Percentiles rank a stretch among this genome's conserved stretches.
phyloP scores from a whole-genome alignment of 2,888 invertebrate genomes.

The Podotricha telesiphe region DNA sequence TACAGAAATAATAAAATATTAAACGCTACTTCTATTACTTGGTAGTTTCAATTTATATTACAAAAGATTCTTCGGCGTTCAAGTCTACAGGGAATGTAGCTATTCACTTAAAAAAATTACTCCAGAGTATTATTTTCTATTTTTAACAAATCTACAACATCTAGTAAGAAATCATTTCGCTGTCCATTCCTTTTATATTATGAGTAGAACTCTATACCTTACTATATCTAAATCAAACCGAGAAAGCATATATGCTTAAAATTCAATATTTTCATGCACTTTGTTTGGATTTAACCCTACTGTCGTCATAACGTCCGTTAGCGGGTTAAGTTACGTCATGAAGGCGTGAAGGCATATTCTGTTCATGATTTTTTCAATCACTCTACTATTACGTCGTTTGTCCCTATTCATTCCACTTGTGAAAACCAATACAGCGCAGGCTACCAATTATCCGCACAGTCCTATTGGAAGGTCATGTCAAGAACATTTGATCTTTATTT shows the following conservation, averaged over 20 bases:
- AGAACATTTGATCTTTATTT: slow-evolving; percentile 37
- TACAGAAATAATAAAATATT: slow-evolving; percentile 14
- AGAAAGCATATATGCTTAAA: neutral
- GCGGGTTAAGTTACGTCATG: neutral
- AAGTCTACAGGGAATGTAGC: slow-evolving; percentile 13
- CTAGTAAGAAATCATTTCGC: slow-evolving; percentile 1
- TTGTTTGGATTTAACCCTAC: neutral
- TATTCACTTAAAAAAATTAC: slow-evolving; percentile 16
- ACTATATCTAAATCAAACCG: neutral
- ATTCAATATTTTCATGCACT: neutral
- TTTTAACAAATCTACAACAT: slow-evolving; percentile 11
- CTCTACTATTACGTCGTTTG: slow-evolving; percentile 27
- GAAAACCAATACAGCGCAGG: slow-evolving; percentile 44
- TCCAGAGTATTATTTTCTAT: neutral
- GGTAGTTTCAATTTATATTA: slow-evolving; percentile 14
- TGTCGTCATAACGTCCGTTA: neutral
- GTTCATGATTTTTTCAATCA: slow-evolving; percentile 22
- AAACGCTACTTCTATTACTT: slow-evolving; percentile 17
- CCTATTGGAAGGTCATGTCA: slow-evolving; percentile 43
- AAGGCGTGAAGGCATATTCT: neutral
- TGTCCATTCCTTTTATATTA: neutral
- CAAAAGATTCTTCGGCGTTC: slow-evolving; percentile 9
- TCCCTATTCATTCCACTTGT: slow-evolving; percentile 39
- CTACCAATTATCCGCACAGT: slow-evolving; percentile 47
- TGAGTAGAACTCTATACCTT: neutral